Evolutionary conservation across 64 coral and sea anemone genomes (phyloP).

Genomic region (Actinia equina): DNA sequence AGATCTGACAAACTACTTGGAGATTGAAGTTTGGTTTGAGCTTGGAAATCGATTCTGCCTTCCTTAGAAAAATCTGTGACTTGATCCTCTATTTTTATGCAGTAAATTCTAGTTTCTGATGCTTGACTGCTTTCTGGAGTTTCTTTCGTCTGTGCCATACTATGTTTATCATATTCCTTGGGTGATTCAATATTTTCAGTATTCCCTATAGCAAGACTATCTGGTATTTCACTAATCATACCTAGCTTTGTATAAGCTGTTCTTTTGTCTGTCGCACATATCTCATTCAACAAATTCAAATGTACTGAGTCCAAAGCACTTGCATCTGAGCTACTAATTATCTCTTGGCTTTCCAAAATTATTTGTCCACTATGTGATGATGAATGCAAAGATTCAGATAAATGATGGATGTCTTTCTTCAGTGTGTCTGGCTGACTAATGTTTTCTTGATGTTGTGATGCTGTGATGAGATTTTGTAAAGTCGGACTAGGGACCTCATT

Average conservation of each 20-base stretch:
- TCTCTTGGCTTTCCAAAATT: not conserved
- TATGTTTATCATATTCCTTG: not conserved
- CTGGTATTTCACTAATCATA: not conserved
- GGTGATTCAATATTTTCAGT: not conserved
- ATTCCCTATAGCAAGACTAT: not conserved
- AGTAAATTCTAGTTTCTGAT: conserved; percentile 4
- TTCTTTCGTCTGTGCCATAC: not conserved
- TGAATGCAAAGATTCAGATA: not conserved
- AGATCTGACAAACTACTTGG: not conserved
- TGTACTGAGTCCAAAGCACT: not conserved
- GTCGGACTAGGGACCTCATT: not conserved
- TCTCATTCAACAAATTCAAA: not conserved
- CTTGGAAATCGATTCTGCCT: not conserved
- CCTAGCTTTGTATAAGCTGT: not conserved
- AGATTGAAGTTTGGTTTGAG: not conserved
- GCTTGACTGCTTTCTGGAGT: not conserved
- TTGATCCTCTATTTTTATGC: conserved; percentile 14
- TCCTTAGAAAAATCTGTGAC: conserved; percentile 4
- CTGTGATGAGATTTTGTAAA: not conserved
- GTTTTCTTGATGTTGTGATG: not conserved
- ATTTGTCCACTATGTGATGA: not conserved
- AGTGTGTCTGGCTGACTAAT: not conserved
- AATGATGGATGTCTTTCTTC: not conserved
- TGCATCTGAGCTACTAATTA: not conserved
- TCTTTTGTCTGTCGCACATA: not conserved